phyloP scores from a whole-genome alignment of 2,888 invertebrate genomes.

The Ecdyonurus torrentis region DNA sequence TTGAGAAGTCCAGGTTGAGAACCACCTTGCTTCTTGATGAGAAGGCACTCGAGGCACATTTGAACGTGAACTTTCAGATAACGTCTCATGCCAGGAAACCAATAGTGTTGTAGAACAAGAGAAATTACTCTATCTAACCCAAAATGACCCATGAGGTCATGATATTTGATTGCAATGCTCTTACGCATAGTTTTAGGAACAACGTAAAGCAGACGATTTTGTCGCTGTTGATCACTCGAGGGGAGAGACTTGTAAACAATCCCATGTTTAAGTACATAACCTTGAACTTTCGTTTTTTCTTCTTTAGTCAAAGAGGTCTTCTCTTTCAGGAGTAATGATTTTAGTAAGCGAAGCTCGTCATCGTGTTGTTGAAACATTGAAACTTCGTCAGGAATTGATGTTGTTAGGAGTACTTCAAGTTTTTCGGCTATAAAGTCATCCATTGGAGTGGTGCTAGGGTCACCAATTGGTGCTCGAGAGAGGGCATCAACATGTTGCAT shows the following conservation, averaged over 20 bases:
- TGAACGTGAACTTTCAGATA: conserved; percentile 24
- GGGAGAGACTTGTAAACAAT: too few species aligned
- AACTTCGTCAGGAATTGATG: too few species aligned
- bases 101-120: too few species aligned
- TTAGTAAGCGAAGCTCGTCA: too few species aligned
- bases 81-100: conserved; percentile 23
- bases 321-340: too few species aligned
- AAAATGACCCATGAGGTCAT: conserved; percentile 24
- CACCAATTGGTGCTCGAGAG: conserved; percentile 14
- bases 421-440: background rate
- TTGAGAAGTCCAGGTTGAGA: conserved; percentile 20
- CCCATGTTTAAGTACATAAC: too few species aligned
- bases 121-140: too few species aligned
- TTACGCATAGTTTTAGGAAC: conserved; percentile 12
- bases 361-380: too few species aligned
- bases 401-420: background rate
- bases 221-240: too few species aligned
- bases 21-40: conserved; percentile 19
- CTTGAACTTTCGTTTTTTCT: background rate
- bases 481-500: conserved; percentile 17
- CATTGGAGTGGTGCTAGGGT: conserved; percentile 1
- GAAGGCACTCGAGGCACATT: conserved; percentile 24
- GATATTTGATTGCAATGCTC: conserved; percentile 12
- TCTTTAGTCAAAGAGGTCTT: conserved; percentile 2
- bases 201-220: conserved; percentile 5